A percentile compares a stretch with the other conserved stretches of the same genome.
These are phyloP conservation scores for Euleptes europaea DNA, from an alignment of 2,113 vertebrate species.

Conservation along the genomic window DNA sequence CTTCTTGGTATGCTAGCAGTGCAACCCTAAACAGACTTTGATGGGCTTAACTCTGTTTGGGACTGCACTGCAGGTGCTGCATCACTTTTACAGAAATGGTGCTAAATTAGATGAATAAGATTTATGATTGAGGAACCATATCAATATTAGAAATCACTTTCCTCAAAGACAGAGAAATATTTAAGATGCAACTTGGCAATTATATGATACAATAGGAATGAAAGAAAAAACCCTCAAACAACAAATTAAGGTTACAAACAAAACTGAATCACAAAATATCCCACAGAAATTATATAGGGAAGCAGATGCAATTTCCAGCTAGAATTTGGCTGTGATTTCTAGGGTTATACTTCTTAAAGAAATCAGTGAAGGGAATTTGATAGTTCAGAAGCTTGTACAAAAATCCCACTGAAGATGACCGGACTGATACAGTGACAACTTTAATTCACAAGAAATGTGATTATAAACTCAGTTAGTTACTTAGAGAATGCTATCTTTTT, in stretches of 20 bases:
- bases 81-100: too few relatives aligned
- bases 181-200: background rate
- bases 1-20: too few relatives aligned
- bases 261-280: background rate
- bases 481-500: accelerated
- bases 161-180: too few relatives aligned
- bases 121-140: background rate
- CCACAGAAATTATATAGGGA: background rate
- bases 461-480: background rate
- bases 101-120: background rate
- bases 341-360: background rate
- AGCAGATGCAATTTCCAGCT: background rate
- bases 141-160: background rate
- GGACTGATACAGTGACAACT: background rate
- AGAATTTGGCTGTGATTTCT: background rate
- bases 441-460: background rate
- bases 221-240: background rate
- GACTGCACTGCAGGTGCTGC: too few relatives aligned
- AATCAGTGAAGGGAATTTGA: too few relatives aligned
- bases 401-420: background rate
- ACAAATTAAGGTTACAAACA: background rate
- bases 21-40: too few relatives aligned
- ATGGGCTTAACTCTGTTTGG: too few relatives aligned
- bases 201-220: background rate
- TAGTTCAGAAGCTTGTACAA: background rate